Evolutionary conservation across 2,888 invertebrate genomes (phyloP), one percentile per base, ranked within the genome.

Genomic region (Hirtodrosophila duncani): DNA sequence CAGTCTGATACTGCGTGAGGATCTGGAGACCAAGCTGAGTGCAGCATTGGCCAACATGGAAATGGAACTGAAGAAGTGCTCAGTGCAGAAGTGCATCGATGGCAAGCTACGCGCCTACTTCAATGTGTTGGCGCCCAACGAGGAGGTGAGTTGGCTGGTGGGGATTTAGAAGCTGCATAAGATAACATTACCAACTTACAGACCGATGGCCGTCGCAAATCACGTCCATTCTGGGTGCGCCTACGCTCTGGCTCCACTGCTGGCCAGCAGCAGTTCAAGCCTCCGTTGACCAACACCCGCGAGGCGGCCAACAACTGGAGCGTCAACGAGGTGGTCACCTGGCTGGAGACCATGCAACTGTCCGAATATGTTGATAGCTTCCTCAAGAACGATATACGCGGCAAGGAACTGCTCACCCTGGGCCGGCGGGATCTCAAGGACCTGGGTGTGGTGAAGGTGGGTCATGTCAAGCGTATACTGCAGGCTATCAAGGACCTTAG

Each of bases 391-490:
- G 98, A 98, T 87, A 94, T 98, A 78, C 91, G 96, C 20, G 98
- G 98, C 1, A 89, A 93, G 21, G 98, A 98, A 84, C 89, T 98
- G 18, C 89, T 97, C 2, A 92, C 94, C 0, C 88, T 99, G 48
- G 96, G 96, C 2, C 89, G 97, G 39, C 89, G 96, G 9, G 95
- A 96, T 85, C 89, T 95, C 3, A 92, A 96, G 84, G 98, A 98
- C 66, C 89, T 98, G 31, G 98, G 98, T 5, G 93, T 98, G 42
- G 93, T 93, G 6, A 98, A 98, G 88, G 95, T 98, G 38, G 98
- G 98, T 0, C 98, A 98, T 85, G 93, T 98, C 18, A 98, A 98
- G 88, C 91, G 98, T 81, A 94, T 99, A 67, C 91, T 97, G 63
- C 95, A 96, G 85, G 96, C 95, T 13, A 95, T 97, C 59, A 94